Evolutionary conservation across 2,113 vertebrate species (phyloP), one percentile per base, ranked within the genome.

Genomic region (Carlito syrichta): DNA sequence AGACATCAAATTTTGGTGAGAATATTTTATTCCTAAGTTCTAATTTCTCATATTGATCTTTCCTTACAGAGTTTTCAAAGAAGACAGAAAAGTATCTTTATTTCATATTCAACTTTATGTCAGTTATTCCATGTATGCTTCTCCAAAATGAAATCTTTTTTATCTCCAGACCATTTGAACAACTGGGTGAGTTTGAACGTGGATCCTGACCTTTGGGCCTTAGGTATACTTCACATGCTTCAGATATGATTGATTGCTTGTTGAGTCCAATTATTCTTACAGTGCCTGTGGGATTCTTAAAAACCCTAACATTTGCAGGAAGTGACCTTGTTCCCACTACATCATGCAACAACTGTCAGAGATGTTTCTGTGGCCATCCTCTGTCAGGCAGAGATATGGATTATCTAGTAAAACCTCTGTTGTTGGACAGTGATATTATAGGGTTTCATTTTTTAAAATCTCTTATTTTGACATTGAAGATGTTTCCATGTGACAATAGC

Each of bases 251-350:
- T 86, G 78, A 97, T 92, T 90, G 90, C 84, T 95, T 82, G 71
- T 86, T 96, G 81, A 95, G 87, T 68, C 35, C 63, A 95, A 92
- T 95, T 82, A 93, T 96, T 77, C 50, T 66, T 38, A 48, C 85
- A 78, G 5, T 62, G 38, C 89, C 84, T 20, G 2, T 76, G 84
- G 66, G 71, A 96, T 82, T 91, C 79, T 81, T 87, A 50, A 92
- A 95, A 96, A 84, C 58, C 84, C 71, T 81, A 93, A 68, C 85
- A 85, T 90, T 96, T 94, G 82, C 87, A 97, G 96, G 92, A 95
- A 97, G 43, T 94, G 95, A 96, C 96, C 96, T 96, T 91, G 71
- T 58, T 62, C 56, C 66, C 12, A n/a, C 20, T 76, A 84, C 50
- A 63, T 94, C 94, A 89, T 13, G 40, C 86, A 79, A 35, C 86